Evolutionary conservation across 2,113 vertebrate genomes (phyloP).

Genomic region (Odobenus rosmarus): DNA sequence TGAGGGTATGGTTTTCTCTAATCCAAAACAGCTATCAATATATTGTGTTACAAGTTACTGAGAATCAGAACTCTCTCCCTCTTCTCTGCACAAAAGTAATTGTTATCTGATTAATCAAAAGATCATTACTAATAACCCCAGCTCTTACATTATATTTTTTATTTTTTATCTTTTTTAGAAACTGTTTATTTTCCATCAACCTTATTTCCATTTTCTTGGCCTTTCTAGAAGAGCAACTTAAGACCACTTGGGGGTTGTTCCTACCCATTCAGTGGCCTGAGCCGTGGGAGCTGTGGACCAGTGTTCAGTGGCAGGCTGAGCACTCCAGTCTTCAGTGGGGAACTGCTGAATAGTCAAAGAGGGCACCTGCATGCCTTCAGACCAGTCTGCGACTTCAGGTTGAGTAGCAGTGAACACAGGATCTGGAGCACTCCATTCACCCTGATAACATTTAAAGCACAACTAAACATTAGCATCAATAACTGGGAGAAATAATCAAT

Average conservation of each 20-base stretch:
- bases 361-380: not conserved
- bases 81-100: not conserved
- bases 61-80: not conserved
- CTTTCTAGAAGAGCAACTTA: not conserved
- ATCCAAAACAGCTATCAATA: not conserved
- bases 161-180: not conserved
- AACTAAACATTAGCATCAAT: not conserved
- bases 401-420: not conserved
- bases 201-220: not conserved
- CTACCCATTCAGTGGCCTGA: not conserved
- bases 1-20: not conserved
- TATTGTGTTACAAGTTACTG: not conserved
- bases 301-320: not conserved
- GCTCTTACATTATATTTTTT: not conserved
- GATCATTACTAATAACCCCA: not conserved
- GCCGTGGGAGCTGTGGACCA: not conserved
- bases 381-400: not conserved
- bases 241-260: not conserved
- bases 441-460: not conserved
- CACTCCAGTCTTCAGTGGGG: not conserved
- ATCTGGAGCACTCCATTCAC: not conserved
- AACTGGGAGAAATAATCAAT: not conserved
- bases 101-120: conserved; percentile 33
- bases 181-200: not conserved
- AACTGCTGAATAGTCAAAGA: not conserved